phyloP scores from a whole-genome alignment of 2,113 vertebrate species.

The Zosterops japonicus region DNA sequence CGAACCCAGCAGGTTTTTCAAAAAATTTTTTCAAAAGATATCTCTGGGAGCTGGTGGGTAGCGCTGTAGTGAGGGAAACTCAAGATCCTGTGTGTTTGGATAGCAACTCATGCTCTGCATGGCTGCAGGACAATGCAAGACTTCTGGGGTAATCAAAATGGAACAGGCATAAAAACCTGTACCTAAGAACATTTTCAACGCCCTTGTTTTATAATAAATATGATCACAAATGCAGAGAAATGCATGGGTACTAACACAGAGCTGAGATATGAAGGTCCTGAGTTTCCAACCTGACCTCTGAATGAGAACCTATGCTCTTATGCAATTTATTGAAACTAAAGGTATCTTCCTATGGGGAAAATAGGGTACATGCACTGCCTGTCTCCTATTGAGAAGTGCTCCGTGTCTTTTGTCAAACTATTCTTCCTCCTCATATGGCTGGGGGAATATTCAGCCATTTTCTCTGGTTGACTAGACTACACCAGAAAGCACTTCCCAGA shows the following conservation, averaged over 20 bases:
- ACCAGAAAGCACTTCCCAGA: not conserved
- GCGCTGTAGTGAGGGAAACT: not conserved
- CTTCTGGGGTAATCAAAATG: not conserved
- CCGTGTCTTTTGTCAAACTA: not conserved
- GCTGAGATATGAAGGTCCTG: not conserved
- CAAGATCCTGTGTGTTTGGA: not conserved
- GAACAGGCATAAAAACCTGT: not conserved
- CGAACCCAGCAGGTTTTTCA: not conserved
- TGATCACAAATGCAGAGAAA: not conserved
- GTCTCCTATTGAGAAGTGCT: not conserved
- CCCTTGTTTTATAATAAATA: not conserved
- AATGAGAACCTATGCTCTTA: not conserved
- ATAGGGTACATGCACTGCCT: not conserved
- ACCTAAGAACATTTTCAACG: not conserved
- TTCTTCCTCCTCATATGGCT: not conserved
- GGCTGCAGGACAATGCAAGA: not conserved
- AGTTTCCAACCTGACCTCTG: not conserved
- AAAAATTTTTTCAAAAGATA: not conserved
- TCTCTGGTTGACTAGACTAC: not conserved
- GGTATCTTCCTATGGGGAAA: not conserved
- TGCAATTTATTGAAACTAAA: not conserved
- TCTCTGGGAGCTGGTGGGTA: not conserved
- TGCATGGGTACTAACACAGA: not conserved
- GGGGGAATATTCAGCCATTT: not conserved
- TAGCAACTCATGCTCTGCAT: not conserved